Evolutionary conservation across 2,797 vertebrate genomes (phyloP).

Genomic region (Pangasius sanitwongsei): DNA sequence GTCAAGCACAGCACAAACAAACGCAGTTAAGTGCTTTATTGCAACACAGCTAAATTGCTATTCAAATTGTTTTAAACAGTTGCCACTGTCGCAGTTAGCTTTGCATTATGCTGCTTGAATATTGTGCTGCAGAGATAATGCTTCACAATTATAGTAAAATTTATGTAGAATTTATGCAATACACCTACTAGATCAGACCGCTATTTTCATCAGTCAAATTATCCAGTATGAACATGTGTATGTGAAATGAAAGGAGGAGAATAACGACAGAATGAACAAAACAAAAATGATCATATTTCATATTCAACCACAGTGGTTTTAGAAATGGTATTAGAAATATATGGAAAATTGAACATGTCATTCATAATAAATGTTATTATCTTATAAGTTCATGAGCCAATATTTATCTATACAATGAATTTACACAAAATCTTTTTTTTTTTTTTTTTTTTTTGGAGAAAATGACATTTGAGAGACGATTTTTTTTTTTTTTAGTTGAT

Average conservation of each 20-base stretch:
- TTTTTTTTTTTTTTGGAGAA: background rate
- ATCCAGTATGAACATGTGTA: background rate
- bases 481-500: background rate
- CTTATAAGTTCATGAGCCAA: background rate
- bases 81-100: slow-evolving; percentile 64
- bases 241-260: background rate
- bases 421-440: background rate
- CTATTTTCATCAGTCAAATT: slow-evolving; percentile 18
- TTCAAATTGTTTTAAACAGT: slow-evolving; percentile 62
- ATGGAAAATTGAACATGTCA: background rate
- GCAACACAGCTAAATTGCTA: slow-evolving; percentile 43
- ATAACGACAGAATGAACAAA: slow-evolving; percentile 4
- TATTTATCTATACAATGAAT: slow-evolving; percentile 17
- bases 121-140: slow-evolving; percentile 33
- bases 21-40: slow-evolving; percentile 48
- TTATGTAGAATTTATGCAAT: slow-evolving; percentile 29
- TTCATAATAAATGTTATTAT: background rate
- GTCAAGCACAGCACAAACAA: slow-evolving; percentile 18
- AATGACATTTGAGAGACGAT: background rate
- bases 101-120: slow-evolving; percentile 45
- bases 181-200: slow-evolving; percentile 22
- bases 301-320: background rate
- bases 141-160: background rate
- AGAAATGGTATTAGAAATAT: background rate
- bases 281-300: background rate